phyloP scores from a whole-genome alignment of 2,888 invertebrate genomes.

The Pegoplata infirma region DNA sequence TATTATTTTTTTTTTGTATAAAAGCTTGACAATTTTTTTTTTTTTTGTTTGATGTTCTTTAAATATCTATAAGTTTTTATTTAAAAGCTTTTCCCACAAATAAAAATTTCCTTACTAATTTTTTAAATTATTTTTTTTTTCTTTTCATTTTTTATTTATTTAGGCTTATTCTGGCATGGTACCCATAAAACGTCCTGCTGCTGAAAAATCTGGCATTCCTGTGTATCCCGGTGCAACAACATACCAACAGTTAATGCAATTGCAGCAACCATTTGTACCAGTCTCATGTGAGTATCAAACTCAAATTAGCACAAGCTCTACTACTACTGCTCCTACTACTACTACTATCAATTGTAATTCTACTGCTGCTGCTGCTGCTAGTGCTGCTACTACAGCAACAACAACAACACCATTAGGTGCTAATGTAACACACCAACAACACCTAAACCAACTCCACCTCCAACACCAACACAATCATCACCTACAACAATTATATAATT shows the following conservation, averaged over 20 bases:
- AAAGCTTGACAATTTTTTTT: constrained; percentile 48
- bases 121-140: background rate
- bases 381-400: constrained; percentile 66
- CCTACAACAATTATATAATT: constrained; percentile 55
- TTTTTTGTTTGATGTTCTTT: constrained; percentile 20
- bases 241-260: constrained; percentile 96
- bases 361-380: constrained; percentile 69
- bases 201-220: constrained; percentile 97
- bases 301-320: constrained; percentile 67
- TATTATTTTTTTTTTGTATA: constrained; percentile 29
- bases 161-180: constrained; percentile 97
- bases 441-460: constrained; percentile 62
- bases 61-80: background rate
- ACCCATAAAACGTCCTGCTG: constrained; percentile 97
- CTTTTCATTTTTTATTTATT: constrained; percentile 14
- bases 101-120: background rate
- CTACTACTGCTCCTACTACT: constrained; percentile 67
- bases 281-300: constrained; percentile 96
- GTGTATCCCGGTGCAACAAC: constrained; percentile 95
- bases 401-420: constrained; percentile 66
- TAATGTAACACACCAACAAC: constrained; percentile 67
- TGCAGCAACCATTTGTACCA: constrained; percentile 96
- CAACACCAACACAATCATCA: constrained; percentile 68
- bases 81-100: background rate
- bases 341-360: constrained; percentile 64